Evolutionary conservation across 92 coral and sea anemone species (phyloP), one percentile per base, ranked within the genome.

Genomic region (Scolanthus callimorphus): DNA sequence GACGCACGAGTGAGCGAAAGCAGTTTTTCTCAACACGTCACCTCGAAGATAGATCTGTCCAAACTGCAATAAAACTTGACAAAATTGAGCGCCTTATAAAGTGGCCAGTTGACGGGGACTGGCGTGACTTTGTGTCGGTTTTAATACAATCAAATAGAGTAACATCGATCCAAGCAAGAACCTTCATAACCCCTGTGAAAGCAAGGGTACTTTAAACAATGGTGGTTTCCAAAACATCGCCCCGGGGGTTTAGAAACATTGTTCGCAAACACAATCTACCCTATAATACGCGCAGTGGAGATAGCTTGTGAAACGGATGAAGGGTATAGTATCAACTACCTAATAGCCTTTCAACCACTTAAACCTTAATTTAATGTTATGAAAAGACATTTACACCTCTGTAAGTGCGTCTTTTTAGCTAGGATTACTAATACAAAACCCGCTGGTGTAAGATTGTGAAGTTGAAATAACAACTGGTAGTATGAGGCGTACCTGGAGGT

Each of bases 341-440:
- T 85, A 88, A 88, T 88, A 88, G 84, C 90, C 62, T 77, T 82
- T 88, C 96, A 88, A 77, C 96, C 90, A 88, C 90, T 88, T 88
- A 88, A 77, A 73, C 64, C 86, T 82, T 82, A 88, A 88, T 88
- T 85, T 88, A 83, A 83, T 88, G 96, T 69, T 88, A 70, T 88
- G 52, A 67, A 74, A 51, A 78, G 90, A 83, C 65, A 65, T 78
- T 83, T 78, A 83, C 86, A 83, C 90, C 86, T 80, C 52, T 57
- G 60, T 60, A 65, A 74, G 67, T 46, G 72, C 50, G 60, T 6
- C 22, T 57, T 41, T 17, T 29, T 51, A 3, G n/a, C 21, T 17
- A 48, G 49, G 49, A 29, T 49, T 9, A 59, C n/a, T 37, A 25
- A 63, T n/a, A n/a, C n/a, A n/a, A n/a, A n/a, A n/a, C n/a, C n/a